Evolutionary conservation across 2,797 vertebrate species (phyloP), one percentile per base, ranked within the genome.

Genomic region (Mormyrops boulengeri): DNA sequence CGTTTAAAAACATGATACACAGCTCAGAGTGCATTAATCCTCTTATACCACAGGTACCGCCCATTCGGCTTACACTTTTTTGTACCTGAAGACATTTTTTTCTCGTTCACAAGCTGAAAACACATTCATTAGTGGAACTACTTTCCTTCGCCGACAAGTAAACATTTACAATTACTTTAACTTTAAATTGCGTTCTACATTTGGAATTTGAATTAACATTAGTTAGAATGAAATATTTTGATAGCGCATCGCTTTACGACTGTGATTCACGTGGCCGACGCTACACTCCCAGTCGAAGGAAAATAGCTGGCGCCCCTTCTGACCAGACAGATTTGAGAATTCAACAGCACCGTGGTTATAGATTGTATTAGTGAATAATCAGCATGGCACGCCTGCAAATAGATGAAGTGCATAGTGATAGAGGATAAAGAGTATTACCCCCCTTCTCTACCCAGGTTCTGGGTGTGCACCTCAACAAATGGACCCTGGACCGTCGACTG

Each of bases 381-480:
- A 19, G 69, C 34, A 77, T 34, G 69, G 69, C 38, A 85, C 4
- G 0, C n/a, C 38, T 22, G 80, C n/a, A 47, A 85, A 19, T 50
- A 41, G 4, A 85, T 41, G 7, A 19, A 80, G 11, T 47, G 73
- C 2, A 80, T n/a, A 80, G 73, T 17, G 17, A 82, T 34, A 11
- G 41, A 82, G 77, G 17, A 47, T 82, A 41, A 82, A 47, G 77
- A 4, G 77, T 41, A 47, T 34, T 6, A 14, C 77, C 19, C 77
- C 8, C 73, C 41, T 9, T 82, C 77, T 82, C 77, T 44, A 2
- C 41, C 14, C 95, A 99, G 98, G 98, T 99, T 30, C 95, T 98
- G 7, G 97, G 97, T 0, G 97, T 99, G 92, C 97, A 98, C 93
- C 89, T 99, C 92, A 99, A 99, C 95, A 98, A 97, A 90, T 99